Evolutionary conservation across 1,140 invertebrate species (phyloP).

Genomic region (Brachionus plicatilis): DNA sequence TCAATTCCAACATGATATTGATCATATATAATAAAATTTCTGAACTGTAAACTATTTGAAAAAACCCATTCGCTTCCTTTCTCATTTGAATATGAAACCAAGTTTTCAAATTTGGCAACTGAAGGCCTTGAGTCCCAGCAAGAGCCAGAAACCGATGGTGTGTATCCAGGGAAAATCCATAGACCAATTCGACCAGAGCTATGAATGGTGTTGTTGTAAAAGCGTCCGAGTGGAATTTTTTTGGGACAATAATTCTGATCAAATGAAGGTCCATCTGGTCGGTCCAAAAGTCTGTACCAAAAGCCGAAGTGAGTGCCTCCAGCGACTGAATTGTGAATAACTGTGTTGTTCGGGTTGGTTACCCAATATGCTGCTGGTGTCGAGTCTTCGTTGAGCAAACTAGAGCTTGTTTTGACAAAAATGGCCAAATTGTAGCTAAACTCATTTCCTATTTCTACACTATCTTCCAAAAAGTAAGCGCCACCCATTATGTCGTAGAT

Average conservation of each 20-base stretch:
- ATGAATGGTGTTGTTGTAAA: slow-evolving; percentile 51
- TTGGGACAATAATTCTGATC: slow-evolving; percentile 46
- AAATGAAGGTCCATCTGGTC: slow-evolving; percentile 51
- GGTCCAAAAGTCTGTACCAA: slow-evolving; percentile 50
- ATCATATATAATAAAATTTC: slow-evolving; percentile 46
- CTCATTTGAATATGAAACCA: background rate
- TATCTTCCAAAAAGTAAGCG: slow-evolving; percentile 54
- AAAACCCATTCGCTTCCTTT: slow-evolving; percentile 48
- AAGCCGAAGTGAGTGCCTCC: slow-evolving; percentile 53
- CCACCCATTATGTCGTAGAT: slow-evolving; percentile 49
- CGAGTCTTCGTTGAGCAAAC: slow-evolving; percentile 53
- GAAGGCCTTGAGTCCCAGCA: slow-evolving; percentile 13
- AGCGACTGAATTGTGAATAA: slow-evolving; percentile 47
- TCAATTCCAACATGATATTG: slow-evolving; percentile 46
- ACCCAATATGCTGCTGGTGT: slow-evolving; percentile 51
- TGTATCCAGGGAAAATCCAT: slow-evolving; percentile 50
- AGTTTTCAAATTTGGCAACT: slow-evolving; percentile 42
- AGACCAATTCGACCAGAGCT: slow-evolving; percentile 52
- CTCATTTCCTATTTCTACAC: slow-evolving; percentile 50
- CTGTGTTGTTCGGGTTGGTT: slow-evolving; percentile 51
- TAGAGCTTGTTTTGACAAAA: slow-evolving; percentile 49
- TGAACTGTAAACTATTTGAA: slow-evolving; percentile 46
- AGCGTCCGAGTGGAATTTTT: slow-evolving; percentile 45
- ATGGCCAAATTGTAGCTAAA: slow-evolving; percentile 50
- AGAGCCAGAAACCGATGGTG: slow-evolving; percentile 42